Conservation (phyloP, 2,797 vertebrate species). For the Arnoldichthys spilopterus region DNA sequence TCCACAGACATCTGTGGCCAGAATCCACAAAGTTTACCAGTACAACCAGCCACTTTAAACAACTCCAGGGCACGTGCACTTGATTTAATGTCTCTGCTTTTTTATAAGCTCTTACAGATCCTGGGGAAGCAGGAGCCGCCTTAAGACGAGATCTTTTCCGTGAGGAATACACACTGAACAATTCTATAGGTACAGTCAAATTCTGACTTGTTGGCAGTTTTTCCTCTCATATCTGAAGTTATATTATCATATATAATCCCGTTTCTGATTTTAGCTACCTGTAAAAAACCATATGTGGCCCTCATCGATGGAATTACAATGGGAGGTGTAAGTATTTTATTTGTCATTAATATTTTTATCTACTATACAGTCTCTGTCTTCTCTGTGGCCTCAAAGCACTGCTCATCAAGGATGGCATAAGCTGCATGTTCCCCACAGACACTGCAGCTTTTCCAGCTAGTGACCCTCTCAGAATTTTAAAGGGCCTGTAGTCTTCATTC, state of each 20-base stretch:
- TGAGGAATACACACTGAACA: constrained; percentile 89
- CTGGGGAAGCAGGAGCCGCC: constrained; percentile 74
- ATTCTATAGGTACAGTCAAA: constrained; percentile 79
- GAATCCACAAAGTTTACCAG: too few species aligned
- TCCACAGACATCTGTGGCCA: too few species aligned
- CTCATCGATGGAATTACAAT: constrained; percentile 95
- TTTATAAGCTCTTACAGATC: constrained; percentile 80
- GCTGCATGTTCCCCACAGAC: background rate
- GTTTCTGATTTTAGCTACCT: constrained; percentile 78
- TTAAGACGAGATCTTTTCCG: constrained; percentile 84
- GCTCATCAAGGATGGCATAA: background rate
- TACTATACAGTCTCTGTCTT: background rate
- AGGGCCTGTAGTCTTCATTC: too few species aligned
- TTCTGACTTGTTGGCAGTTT: background rate
- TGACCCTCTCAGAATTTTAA: background rate
- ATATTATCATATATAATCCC: background rate
- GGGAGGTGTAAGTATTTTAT: constrained; percentile 90
- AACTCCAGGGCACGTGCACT: too few species aligned
- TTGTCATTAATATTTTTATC: background rate
- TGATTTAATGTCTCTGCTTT: background rate
- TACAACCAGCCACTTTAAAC: too few species aligned
- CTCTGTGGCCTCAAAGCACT: background rate
- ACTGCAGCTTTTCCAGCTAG: background rate
- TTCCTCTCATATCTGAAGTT: background rate
- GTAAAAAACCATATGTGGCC: constrained; percentile 89